These are phyloP conservation scores for Otolemur garnettii DNA, from an alignment of 2,113 vertebrate genomes.

Conservation along the genomic window DNA sequence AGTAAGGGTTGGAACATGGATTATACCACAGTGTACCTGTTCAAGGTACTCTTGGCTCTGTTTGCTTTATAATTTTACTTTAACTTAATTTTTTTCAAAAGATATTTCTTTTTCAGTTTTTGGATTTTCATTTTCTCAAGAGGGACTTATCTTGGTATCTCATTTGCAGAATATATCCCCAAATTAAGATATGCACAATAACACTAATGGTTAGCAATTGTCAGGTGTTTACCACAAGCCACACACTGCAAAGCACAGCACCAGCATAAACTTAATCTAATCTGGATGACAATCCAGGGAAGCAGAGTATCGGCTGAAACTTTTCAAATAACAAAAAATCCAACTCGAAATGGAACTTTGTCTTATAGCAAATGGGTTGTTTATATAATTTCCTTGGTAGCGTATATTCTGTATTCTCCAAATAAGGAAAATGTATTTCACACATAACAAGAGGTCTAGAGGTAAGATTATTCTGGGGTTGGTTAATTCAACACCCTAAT, in stretches of 20 bases:
- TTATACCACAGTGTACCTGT: not conserved
- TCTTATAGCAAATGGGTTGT: conserved; percentile 5
- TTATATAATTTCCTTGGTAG: not conserved
- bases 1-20: too few species aligned
- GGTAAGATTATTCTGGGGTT: not conserved
- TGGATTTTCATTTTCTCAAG: not conserved
- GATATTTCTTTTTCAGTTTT: not conserved
- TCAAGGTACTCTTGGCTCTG: not conserved
- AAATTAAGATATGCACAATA: not conserved
- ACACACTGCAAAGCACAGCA: not conserved
- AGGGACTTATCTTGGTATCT: not conserved
- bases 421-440: conserved; percentile 24
- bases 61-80: not conserved
- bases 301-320: not conserved
- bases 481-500: not conserved
- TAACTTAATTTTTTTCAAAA: not conserved
- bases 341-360: not conserved
- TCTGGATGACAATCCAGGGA: not conserved
- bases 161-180: not conserved
- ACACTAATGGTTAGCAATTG: not conserved
- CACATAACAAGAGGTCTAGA: not conserved
- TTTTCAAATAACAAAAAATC: not conserved
- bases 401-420: not conserved
- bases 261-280: not conserved
- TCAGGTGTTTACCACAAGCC: not conserved